Percentiles rank a stretch among this genome's conserved stretches.
Evolutionary conservation across 1,140 invertebrate species (phyloP).

Genomic region (Pollicipes pollicipes): DNA sequence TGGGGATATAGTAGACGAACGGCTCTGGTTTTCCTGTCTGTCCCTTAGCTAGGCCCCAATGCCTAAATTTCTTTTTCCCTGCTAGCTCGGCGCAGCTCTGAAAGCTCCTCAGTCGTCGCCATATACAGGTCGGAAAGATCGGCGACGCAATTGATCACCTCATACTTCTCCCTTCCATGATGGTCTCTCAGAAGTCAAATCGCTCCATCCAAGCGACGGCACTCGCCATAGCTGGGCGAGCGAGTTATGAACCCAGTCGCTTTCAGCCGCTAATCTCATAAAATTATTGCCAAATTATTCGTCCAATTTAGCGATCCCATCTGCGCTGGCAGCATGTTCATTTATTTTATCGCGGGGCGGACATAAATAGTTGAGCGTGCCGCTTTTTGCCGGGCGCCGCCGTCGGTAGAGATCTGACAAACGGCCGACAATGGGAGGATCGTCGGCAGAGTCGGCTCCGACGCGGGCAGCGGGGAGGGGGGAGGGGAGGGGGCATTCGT

Average conservation of each 20-base stretch:
- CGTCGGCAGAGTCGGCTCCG: no score
- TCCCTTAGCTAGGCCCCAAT: no score
- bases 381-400: background rate
- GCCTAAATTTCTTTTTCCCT: no score
- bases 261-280: background rate
- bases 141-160: background rate
- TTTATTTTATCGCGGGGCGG: background rate
- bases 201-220: background rate
- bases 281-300: conserved; percentile 1
- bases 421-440: no score
- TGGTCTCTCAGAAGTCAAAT: background rate
- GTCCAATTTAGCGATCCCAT: conserved; percentile 1
- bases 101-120: no score
- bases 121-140: no score
- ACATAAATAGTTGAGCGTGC: background rate
- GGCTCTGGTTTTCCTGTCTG: no score
- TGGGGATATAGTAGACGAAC: no score
- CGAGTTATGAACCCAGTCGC: background rate
- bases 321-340: background rate
- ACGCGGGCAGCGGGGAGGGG: no score
- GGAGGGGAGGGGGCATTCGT: no score
- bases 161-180: background rate
- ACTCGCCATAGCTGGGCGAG: background rate
- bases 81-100: no score
- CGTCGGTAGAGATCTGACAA: no score